These are phyloP conservation scores for Dysmachus trigonus DNA, from an alignment of 2,888 invertebrate genomes.

Conservation along the genomic window DNA sequence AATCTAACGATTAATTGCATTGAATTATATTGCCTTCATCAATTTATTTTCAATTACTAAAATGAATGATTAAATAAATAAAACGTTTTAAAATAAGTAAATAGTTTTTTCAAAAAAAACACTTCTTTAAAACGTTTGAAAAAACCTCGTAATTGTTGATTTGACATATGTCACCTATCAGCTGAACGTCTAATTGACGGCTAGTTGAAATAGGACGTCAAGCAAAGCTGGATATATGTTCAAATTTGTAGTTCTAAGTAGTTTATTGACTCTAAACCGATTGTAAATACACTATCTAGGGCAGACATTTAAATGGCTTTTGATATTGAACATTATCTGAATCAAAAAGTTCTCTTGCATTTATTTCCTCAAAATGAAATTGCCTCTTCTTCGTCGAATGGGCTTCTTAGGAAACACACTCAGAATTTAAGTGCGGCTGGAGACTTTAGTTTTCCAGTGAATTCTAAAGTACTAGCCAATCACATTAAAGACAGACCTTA, in stretches of 20 bases:
- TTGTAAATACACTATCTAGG: not conserved
- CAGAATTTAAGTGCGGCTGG: slow-evolving; percentile 69
- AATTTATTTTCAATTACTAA: no score
- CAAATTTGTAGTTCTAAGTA: not conserved
- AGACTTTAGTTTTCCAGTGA: slow-evolving; percentile 73
- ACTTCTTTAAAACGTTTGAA: no score
- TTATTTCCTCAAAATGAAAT: not conserved
- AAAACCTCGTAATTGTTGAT: no score
- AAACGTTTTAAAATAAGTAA: no score
- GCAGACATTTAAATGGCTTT: not conserved
- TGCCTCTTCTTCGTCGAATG: not conserved
- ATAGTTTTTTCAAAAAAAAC: no score
- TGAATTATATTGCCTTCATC: no score
- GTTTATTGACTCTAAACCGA: not conserved
- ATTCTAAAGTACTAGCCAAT: slow-evolving; percentile 69
- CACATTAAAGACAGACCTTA: slow-evolving; percentile 54
- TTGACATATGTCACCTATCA: no score
- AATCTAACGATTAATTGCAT: no score
- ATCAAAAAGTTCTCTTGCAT: not conserved
- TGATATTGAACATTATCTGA: not conserved
- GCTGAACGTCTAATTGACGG: no score
- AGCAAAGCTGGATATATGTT: no score
- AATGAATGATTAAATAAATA: no score
- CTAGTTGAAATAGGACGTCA: no score
- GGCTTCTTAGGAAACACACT: slow-evolving; percentile 69